Conservation (phyloP, 2,113 vertebrate species). For the Nibea coibor region DNA sequence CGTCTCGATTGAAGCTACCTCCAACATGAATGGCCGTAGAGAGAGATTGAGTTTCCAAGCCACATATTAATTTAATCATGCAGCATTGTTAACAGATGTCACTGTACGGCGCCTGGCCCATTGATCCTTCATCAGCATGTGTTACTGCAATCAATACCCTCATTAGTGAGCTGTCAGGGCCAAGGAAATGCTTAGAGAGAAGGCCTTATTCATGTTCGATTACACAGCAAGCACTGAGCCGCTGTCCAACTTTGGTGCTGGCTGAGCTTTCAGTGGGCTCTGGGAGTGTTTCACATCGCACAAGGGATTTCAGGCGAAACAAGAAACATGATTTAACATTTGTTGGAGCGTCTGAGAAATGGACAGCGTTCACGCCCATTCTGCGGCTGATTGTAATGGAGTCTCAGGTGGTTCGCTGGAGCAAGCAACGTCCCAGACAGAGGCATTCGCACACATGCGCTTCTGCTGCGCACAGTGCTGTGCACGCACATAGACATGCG, state of each 20-base stretch:
- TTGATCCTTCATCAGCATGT: slow-evolving; percentile 79
- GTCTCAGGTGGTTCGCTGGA: slow-evolving; percentile 43
- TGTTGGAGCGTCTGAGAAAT: slow-evolving; percentile 41
- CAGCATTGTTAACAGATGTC: slow-evolving; percentile 84
- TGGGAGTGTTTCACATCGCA: slow-evolving; percentile 47
- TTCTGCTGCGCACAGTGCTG: background rate
- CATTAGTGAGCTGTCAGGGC: slow-evolving; percentile 69
- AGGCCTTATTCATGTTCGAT: slow-evolving; percentile 69
- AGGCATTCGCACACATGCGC: background rate
- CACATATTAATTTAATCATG: slow-evolving; percentile 76
- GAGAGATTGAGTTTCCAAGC: slow-evolving; percentile 70
- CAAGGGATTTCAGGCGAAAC: slow-evolving; percentile 26
- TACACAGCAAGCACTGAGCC: slow-evolving; percentile 42
- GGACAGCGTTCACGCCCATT: slow-evolving; percentile 27
- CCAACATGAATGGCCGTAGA: slow-evolving; percentile 44
- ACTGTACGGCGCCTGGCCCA: slow-evolving; percentile 52
- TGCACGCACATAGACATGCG: background rate
- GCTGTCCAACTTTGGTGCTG: slow-evolving; percentile 54
- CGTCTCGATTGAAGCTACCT: slow-evolving; percentile 49
- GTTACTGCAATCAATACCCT: slow-evolving; percentile 76
- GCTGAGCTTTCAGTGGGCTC: slow-evolving; percentile 31
- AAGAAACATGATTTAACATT: slow-evolving; percentile 53
- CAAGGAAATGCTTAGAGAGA: slow-evolving; percentile 61
- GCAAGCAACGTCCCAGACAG: slow-evolving; percentile 23
- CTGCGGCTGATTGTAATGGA: slow-evolving; percentile 63